These are phyloP conservation scores for Solenodon paradoxus DNA, from an alignment of 2,113 vertebrate species.

Conservation along the genomic window DNA sequence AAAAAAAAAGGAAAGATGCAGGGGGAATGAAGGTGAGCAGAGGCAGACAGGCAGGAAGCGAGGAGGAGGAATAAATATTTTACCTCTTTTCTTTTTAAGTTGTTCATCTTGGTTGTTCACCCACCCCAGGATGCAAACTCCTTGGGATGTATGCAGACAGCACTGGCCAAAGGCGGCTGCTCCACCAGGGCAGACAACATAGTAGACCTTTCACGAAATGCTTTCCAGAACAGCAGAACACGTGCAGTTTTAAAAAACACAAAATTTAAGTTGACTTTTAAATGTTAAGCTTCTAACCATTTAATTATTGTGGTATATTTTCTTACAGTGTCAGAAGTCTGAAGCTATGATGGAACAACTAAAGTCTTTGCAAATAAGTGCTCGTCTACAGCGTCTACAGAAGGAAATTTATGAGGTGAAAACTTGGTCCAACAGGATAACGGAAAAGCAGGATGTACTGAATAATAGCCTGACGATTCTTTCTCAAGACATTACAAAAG, in stretches of 20 bases:
- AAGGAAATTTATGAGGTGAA: conserved; percentile 84
- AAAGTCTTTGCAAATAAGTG: conserved; percentile 79
- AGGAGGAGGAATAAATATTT: no score
- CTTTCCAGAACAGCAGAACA: no score
- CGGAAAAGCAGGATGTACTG: conserved; percentile 81
- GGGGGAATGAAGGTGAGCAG: no score
- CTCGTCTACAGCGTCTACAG: conserved; percentile 84
- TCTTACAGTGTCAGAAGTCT: conserved; percentile 87
- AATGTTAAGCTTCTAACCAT: conserved; percentile 21
- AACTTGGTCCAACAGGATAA: conserved; percentile 81
- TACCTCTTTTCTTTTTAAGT: no score
- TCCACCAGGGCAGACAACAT: no score
- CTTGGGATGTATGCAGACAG: no score
- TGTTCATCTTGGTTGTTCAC: no score
- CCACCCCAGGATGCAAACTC: no score
- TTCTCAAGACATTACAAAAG: conserved; percentile 81
- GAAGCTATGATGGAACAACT: conserved; percentile 82
- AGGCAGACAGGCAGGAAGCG: no score
- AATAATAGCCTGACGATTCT: conserved; percentile 85
- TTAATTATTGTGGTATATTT: conserved; percentile 72
- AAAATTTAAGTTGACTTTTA: conserved; percentile 43
- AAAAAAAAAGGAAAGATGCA: no score
- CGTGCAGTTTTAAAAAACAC: neutral
- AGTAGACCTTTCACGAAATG: neutral
- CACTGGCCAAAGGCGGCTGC: no score